A percentile compares a stretch with the other conserved stretches of the same genome.
These are phyloP conservation scores for Drosophila aff. DNA, from an alignment of 1,140 invertebrate species.

Conservation along the genomic window DNA sequence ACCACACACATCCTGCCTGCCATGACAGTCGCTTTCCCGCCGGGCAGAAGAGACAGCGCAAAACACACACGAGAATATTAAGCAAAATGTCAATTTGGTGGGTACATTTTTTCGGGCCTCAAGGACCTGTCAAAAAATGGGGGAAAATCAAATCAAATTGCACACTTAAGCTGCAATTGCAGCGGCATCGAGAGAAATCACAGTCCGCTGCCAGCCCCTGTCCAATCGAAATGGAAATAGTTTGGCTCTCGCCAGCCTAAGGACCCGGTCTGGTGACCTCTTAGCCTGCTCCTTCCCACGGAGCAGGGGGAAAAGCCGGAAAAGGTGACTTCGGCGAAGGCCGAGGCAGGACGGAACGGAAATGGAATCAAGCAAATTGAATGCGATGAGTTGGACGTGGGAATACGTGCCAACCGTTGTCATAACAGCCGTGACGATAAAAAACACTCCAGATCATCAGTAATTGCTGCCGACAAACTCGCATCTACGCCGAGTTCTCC, in stretches of 20 bases:
- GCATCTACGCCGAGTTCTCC: conserved; percentile 30
- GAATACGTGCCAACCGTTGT: conserved; percentile 77
- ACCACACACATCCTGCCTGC: conserved; percentile 51
- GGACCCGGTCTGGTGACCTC: conserved; percentile 16
- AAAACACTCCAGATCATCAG: conserved; percentile 78
- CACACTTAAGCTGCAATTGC: conserved; percentile 76
- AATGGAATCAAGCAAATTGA: conserved; percentile 82
- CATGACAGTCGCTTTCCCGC: conserved; percentile 50
- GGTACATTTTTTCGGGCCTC: conserved; percentile 51
- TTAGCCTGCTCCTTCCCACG: background rate
- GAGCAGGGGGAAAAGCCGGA: background rate
- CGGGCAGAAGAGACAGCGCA: conserved; percentile 51
- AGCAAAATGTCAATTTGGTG: conserved; percentile 79
- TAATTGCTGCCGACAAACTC: conserved; percentile 79
- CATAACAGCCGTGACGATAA: conserved; percentile 65
- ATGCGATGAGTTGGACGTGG: conserved; percentile 79
- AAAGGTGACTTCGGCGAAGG: conserved; percentile 8
- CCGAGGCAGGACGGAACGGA: conserved; percentile 47
- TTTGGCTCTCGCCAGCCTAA: conserved; percentile 24
- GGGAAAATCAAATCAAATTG: conserved; percentile 80
- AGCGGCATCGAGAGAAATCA: conserved; percentile 66
- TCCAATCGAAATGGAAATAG: conserved; percentile 52
- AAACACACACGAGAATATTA: conserved; percentile 71
- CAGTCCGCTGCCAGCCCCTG: conserved; percentile 31
- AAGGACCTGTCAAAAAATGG: conserved; percentile 60